Percentiles rank a stretch among this genome's conserved stretches.
Conservation (phyloP, 2,888 invertebrate genomes). For the Heteropelma amictum region DNA sequence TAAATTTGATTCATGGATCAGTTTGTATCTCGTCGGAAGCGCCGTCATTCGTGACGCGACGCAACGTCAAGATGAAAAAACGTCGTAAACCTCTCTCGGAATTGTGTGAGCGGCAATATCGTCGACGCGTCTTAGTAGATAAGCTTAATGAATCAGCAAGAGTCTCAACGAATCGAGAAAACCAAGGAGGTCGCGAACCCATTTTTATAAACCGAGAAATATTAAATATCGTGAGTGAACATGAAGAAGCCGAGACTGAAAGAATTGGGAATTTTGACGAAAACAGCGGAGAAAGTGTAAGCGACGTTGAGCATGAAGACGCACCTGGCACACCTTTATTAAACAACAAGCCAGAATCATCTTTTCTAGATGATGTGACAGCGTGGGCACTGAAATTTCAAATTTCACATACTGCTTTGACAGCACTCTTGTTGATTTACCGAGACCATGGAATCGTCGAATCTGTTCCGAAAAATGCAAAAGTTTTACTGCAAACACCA, state of each 20-base stretch:
- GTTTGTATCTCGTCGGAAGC: constrained; percentile 1
- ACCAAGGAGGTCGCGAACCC: constrained; percentile 10
- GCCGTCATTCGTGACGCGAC: too few relatives aligned
- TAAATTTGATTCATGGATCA: background rate
- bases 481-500: constrained; percentile 30
- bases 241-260: constrained; percentile 8
- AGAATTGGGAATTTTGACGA: constrained; percentile 1
- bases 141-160: constrained; percentile 19
- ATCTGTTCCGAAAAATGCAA: constrained; percentile 26
- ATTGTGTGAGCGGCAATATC: constrained; percentile 34
- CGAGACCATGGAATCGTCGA: constrained; percentile 24
- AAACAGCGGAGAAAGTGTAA: constrained; percentile 25
- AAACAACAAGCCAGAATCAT: constrained; percentile 22
- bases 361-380: constrained; percentile 26
- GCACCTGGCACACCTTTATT: constrained; percentile 19
- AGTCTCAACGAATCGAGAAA: constrained; percentile 18
- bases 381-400: constrained; percentile 23
- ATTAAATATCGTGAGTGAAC: constrained; percentile 18
- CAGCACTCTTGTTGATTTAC: constrained; percentile 29
- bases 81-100: constrained; percentile 33
- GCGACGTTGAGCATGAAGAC: constrained; percentile 12
- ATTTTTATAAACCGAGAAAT: constrained; percentile 25
- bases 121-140: constrained; percentile 27
- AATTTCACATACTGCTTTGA: constrained; percentile 19
- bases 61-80: constrained; percentile 23